Evolutionary conservation across 2,888 invertebrate species (phyloP), one percentile per base, ranked within the genome.

Genomic region (Dicyrtomina minuta): DNA sequence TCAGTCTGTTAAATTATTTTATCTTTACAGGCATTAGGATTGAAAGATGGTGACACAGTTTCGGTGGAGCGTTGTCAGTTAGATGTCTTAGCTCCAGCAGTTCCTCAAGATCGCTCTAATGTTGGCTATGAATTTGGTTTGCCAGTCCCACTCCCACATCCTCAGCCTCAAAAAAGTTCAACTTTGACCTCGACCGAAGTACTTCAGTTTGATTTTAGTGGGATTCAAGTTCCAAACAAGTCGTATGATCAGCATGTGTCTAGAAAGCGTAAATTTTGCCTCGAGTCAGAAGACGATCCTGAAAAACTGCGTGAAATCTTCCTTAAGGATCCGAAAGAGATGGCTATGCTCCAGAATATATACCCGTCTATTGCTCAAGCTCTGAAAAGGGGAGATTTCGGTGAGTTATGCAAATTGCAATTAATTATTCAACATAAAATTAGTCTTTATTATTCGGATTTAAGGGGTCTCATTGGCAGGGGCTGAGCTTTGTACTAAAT

Each of bases 341-440:
- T 96, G 68, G 90, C 96, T 1, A 82, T 96, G 70, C 84, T 97
- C 6, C 93, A 93, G 81, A 95, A 96, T 81, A 93, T 96, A 80
- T 97, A 97, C 84, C 92, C 96, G 6, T 86, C 90, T 75, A 83
- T 97, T 70, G 96, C 96, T 12, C 95, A 96, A 81, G 96, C 97
- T 20, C 83, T 96, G 27, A 85, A 92, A 0, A 91, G 90, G 79
- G 94, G 93, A 27, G 90, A 90, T 81, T 85, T 92, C 76, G 91
- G 84, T 83, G 77, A 75, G 77, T 70, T 24, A 44, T 1, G 44
- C 12, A n/a, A 15, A 22, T 22, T n/a, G n/a, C n/a, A n/a, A n/a
- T n/a, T n/a, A n/a, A n/a, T n/a, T n/a, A n/a, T n/a, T n/a, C n/a
- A n/a, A n/a, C n/a, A n/a, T n/a, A n/a, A n/a, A n/a, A n/a, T 43